These are phyloP conservation scores for Meta bourneti DNA, from an alignment of 2,888 invertebrate species.

Conservation along the genomic window DNA sequence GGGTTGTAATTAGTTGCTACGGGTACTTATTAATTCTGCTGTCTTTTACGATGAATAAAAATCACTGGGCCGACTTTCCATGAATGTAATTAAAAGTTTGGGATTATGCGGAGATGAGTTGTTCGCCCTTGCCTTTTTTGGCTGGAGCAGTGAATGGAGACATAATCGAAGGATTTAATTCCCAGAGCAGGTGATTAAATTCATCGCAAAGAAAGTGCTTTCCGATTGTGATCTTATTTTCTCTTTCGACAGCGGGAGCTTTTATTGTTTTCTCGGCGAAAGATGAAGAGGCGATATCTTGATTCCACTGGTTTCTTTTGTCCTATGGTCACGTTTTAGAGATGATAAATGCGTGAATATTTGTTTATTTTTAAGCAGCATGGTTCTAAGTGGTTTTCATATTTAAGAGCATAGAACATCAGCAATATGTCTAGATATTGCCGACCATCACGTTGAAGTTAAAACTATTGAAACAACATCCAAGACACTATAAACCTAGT, in stretches of 20 bases:
- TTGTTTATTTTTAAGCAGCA: background rate
- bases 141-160: background rate
- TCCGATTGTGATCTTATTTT: background rate
- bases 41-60: conserved; percentile 35
- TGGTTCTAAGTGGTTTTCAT: background rate
- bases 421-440: background rate
- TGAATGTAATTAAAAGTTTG: conserved; percentile 45
- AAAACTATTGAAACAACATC: no score
- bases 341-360: no score
- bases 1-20: conserved; percentile 39
- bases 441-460: no score
- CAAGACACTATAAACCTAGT: no score
- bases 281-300: no score
- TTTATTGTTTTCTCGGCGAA: no score
- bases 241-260: no score
- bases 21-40: conserved; percentile 46
- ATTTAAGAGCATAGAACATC: background rate
- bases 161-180: conserved; percentile 28
- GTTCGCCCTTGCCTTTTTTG: background rate
- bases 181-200: conserved; percentile 22
- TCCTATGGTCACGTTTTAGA: no score
- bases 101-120: conserved; percentile 11
- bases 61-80: conserved; percentile 20
- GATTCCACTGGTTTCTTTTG: no score
- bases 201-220: background rate